Evolutionary conservation across 2,113 vertebrate species (phyloP), one percentile per base, ranked within the genome.

Genomic region (Poeciliopsis turrubarensis): DNA sequence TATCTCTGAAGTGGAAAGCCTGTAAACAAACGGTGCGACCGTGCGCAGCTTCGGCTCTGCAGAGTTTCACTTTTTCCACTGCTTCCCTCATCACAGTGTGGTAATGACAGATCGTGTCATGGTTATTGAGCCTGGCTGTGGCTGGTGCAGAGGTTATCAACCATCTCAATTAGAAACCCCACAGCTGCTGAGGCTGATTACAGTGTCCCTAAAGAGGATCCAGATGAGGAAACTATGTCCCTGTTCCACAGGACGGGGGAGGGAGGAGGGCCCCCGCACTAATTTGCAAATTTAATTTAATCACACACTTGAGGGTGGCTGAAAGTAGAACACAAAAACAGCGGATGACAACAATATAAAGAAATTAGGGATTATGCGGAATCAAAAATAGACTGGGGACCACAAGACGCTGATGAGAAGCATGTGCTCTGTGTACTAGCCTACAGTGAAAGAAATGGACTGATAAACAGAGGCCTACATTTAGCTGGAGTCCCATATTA

Each of bases 81-180:
- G 77, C 76, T 70, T 89, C 68, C 75, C 82, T 67, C 62, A 73
- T 78, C 31, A 12, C 82, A 70, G 75, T 70, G 66, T 75, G 72
- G 80, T 90, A 91, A 93, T 87, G 82, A 91, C 86, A 89, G 86
- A 90, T 77, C 77, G 88, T 85, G 83, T 92, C 88, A 86, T 78
- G 82, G 74, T 88, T 87, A 89, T 88, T 62, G 80, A 84, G 86
- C 31, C 68, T 86, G 87, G 73, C 87, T 85, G 85, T 86, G 87
- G 87, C 86, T 78, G 85, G 78, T 77, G 73, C 83, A 86, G 88
- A 83, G 86, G 89, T 92, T 93, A 93, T 92, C 90, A 81, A 89
- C 88, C 80, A 69, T 92, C 89, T 90, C 89, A 89, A 91, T 92
- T 90, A 91, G 79, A 88, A 89, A 84, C 39, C 81, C 86, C 83